Evolutionary conservation across 2,113 vertebrate genomes (phyloP), one percentile per base, ranked within the genome.

Genomic region (Phrynocephalus versicolor): DNA sequence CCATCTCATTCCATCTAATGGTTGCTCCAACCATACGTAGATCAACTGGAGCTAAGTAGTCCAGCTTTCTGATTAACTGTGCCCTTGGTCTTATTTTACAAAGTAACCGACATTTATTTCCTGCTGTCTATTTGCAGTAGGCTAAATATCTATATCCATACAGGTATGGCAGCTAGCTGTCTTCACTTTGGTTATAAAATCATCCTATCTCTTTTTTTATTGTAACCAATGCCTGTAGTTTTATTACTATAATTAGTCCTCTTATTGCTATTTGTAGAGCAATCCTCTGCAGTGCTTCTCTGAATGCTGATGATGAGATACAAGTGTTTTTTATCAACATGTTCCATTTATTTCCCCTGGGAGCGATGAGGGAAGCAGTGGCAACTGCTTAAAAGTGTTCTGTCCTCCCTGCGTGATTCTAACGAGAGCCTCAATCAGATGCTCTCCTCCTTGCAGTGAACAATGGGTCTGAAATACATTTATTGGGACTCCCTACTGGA

Each of bases 401-500:
- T 88, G 87, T 88, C 83, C 80, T 14, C 41, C 14, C 23, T 8
- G 74, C 0, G 1, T 84, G 91, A 88, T 82, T 64, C 75, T 80
- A 86, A 72, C 91, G 87, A 58, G 0, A 93, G 57, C 84, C 87
- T 69, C 89, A 84, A 60, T 35, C 33, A 81, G 77, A 93, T 93
- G 92, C 62, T 18, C 45, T 77, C 77, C n/a, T 91, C 94, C 92
- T 93, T 86, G 86, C 84, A 90, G 94, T 89, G 87, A 73, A 88
- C 82, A 69, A 25, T 6, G 85, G 89, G 67, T 94, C 90, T 86
- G 80, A 85, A 93, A 88, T 82, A 85, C 0, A 90, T 89, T 95
- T 94, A 85, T 87, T 93, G 0, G 45, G 0, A 87, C 89, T 95
- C 91, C 89, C 93, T 1, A n/a, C 85, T 91, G 91, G 87, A 94